Percentiles rank a stretch among this genome's conserved stretches.
Evolutionary conservation across 1,140 invertebrate genomes (phyloP).

Genomic region (Melitaea cinxia): DNA sequence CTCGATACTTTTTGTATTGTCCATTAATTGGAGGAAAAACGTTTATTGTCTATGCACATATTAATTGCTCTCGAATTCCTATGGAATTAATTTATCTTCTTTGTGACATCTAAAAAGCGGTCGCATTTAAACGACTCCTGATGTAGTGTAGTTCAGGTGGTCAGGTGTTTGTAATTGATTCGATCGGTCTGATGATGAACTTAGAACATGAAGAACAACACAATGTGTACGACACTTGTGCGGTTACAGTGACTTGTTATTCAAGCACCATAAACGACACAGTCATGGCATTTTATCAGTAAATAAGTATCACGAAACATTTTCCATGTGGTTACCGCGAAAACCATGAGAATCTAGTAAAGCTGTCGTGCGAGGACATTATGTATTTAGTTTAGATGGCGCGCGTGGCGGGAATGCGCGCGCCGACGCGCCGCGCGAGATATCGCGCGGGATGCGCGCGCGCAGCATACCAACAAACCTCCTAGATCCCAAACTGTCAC

Average conservation of each 20-base stretch:
- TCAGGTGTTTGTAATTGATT: background rate
- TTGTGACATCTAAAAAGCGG: background rate
- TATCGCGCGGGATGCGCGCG: constrained; percentile 32
- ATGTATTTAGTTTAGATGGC: constrained; percentile 48
- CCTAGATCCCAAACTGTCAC: constrained; percentile 37
- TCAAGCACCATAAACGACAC: constrained; percentile 10
- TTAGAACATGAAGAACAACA: background rate
- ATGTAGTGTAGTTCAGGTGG: background rate
- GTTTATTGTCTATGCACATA: constrained; percentile 15
- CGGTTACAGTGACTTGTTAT: constrained; percentile 1
- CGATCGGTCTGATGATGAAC: background rate
- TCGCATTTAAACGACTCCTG: constrained; percentile 1
- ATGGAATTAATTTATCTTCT: constrained; percentile 10
- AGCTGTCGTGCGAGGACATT: constrained; percentile 40
- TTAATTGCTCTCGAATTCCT: constrained; percentile 17
- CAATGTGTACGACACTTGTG: background rate
- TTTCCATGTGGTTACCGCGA: constrained; percentile 30
- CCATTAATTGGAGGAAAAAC: constrained; percentile 18
- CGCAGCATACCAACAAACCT: constrained; percentile 37
- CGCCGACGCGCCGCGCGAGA: constrained; percentile 34
- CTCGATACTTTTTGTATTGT: constrained; percentile 8
- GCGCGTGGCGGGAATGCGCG: constrained; percentile 35
- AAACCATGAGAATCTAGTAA: constrained; percentile 41
- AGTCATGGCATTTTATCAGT: constrained; percentile 26
- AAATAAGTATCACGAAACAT: constrained; percentile 28